Percentiles rank a stretch among this genome's conserved stretches.
Evolutionary conservation across 30 jellyfish, hydroid and myxozoan species (phyloP).

Genomic region (Morbakka virulenta): DNA sequence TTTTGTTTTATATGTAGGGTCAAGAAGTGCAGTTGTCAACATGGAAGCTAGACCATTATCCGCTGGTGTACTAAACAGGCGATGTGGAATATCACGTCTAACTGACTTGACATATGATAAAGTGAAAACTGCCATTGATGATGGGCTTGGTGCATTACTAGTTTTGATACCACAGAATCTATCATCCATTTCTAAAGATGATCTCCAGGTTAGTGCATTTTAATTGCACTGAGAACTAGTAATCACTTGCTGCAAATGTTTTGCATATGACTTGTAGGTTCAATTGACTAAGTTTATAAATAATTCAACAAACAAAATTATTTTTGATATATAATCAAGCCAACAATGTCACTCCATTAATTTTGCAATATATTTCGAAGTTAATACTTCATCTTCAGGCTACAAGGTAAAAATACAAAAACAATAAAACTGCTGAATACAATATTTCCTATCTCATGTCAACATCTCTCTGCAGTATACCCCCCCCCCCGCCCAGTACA

Average conservation of each 20-base stretch:
- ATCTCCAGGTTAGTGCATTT: conserved; percentile 54
- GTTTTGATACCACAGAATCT: conserved; percentile 66
- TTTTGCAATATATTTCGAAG: no score
- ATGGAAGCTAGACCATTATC: conserved; percentile 85
- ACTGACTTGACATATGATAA: conserved; percentile 47
- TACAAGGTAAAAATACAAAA: no score
- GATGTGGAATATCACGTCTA: conserved; percentile 85
- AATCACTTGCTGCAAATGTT: no score
- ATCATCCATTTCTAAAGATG: conserved; percentile 55
- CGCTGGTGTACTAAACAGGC: conserved; percentile 69
- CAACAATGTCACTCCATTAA: no score
- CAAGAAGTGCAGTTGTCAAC: conserved; percentile 92
- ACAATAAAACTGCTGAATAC: no score
- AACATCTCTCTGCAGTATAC: neutral
- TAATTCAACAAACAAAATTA: neutral
- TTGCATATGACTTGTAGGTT: neutral
- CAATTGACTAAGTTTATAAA: neutral
- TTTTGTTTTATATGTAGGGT: conserved; percentile 38
- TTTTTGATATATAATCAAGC: neutral
- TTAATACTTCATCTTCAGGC: no score
- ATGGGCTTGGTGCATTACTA: conserved; percentile 88
- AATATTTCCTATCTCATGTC: no score
- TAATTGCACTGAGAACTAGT: no score
- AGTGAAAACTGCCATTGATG: conserved; percentile 52
- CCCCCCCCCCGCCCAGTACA: neutral